These are phyloP conservation scores for Alviniconcha marisindica DNA, from an alignment of 1,140 invertebrate genomes.

Conservation along the genomic window DNA sequence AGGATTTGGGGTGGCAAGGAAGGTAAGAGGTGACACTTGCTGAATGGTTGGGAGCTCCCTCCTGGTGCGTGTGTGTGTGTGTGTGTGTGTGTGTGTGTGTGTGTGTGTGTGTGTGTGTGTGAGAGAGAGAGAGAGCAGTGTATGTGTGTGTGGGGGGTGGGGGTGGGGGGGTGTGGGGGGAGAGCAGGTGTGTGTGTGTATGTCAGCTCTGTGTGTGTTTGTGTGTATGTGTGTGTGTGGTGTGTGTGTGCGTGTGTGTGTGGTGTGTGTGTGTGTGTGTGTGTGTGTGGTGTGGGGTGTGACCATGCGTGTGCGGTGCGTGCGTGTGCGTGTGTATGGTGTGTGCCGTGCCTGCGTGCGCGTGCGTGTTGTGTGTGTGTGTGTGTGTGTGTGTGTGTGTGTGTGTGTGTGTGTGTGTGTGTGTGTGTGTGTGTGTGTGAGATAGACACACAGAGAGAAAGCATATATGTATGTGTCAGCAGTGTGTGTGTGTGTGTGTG, in stretches of 20 bases:
- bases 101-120: background rate
- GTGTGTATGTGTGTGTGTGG: background rate
- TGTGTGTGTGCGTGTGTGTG: background rate
- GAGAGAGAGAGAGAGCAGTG: too few relatives aligned
- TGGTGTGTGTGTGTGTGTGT: too few relatives aligned
- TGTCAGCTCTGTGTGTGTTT: background rate
- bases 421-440: background rate
- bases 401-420: background rate
- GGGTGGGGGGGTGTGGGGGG: background rate
- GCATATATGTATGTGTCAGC: too few relatives aligned
- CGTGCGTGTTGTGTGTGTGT: background rate
- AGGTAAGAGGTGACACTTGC: background rate
- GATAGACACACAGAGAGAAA: too few relatives aligned
- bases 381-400: background rate
- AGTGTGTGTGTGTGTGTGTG: too few relatives aligned
- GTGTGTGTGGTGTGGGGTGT: too few relatives aligned
- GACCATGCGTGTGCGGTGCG: too few relatives aligned
- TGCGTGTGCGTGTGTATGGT: slow-evolving; percentile 16
- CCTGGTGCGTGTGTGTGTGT: background rate
- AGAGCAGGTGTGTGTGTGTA: background rate
- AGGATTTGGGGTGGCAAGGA: too few relatives aligned
- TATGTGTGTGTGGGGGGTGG: background rate
- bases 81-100: background rate
- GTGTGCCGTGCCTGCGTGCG: background rate
- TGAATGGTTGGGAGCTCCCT: too few relatives aligned